These are phyloP conservation scores for Umimayanthus chanpuru DNA, from an alignment of 92 coral and sea anemone genomes.

Conservation along the genomic window DNA sequence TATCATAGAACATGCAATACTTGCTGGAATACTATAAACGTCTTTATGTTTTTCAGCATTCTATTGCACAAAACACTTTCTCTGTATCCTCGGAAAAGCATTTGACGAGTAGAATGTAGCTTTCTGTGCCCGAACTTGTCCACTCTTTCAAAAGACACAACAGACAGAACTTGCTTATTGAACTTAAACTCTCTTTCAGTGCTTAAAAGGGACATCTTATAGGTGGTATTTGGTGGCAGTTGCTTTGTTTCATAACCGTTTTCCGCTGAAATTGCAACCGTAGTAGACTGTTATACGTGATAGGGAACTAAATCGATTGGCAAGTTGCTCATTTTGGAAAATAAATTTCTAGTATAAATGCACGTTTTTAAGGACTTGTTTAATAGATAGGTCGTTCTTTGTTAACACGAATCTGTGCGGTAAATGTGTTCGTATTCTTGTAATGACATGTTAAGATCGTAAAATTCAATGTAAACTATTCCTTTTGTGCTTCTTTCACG, in stretches of 20 bases:
- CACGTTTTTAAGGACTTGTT: neutral
- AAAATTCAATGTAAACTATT: no score
- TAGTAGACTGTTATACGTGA: neutral
- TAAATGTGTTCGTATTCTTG: no score
- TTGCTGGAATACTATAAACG: neutral
- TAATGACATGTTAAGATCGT: no score
- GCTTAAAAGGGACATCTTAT: neutral
- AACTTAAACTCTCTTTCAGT: neutral
- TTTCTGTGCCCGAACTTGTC: neutral
- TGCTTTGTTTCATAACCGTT: neutral
- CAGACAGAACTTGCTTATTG: neutral
- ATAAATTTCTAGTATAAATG: no score
- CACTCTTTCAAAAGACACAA: neutral
- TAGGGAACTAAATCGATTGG: neutral
- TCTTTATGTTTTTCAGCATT: neutral
- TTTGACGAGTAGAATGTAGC: neutral
- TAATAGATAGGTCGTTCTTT: neutral
- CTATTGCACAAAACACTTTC: no score
- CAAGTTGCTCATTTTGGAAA: neutral
- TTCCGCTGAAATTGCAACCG: neutral
- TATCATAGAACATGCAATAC: slow-evolving; percentile 2
- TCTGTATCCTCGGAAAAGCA: neutral
- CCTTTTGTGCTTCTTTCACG: no score
- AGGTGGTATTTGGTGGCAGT: neutral
- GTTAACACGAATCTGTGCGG: no score